Percentiles rank a stretch among this genome's conserved stretches.
These are phyloP conservation scores for Drosophila rellima DNA, from an alignment of 2,888 invertebrate genomes.

Conservation along the genomic window DNA sequence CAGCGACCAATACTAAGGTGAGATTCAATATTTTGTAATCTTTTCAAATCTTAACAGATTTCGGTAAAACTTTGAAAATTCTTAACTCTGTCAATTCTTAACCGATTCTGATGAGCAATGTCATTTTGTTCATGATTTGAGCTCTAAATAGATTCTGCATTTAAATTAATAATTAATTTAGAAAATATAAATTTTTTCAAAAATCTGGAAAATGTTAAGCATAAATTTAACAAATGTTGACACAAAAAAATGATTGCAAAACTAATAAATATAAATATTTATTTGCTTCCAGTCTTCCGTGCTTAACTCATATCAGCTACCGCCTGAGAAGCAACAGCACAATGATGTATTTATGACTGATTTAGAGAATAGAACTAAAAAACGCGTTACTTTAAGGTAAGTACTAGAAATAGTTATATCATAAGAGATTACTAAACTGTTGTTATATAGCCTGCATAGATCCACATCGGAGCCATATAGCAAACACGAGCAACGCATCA, in stretches of 20 bases:
- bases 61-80: neutral
- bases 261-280: neutral
- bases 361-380: conserved; percentile 92
- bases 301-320: conserved; percentile 82
- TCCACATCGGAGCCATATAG: conserved; percentile 86
- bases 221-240: too few relatives aligned
- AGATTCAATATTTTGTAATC: too few relatives aligned
- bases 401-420: neutral
- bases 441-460: conserved; percentile 77
- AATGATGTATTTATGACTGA: conserved; percentile 87
- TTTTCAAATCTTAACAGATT: too few relatives aligned
- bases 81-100: neutral
- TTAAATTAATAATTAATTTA: neutral
- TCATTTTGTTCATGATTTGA: neutral
- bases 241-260: too few relatives aligned
- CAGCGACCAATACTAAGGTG: conserved; percentile 82
- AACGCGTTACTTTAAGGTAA: conserved; percentile 94
- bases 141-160: neutral
- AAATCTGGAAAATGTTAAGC: too few relatives aligned
- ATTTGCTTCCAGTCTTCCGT: conserved; percentile 75
- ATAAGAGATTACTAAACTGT: neutral
- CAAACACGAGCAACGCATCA: conserved; percentile 86
- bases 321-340: conserved; percentile 79
- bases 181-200: neutral
- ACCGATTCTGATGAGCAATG: neutral